These are phyloP conservation scores for Hylaeus volcanicus DNA, from an alignment of 1,140 invertebrate genomes.

Conservation along the genomic window DNA sequence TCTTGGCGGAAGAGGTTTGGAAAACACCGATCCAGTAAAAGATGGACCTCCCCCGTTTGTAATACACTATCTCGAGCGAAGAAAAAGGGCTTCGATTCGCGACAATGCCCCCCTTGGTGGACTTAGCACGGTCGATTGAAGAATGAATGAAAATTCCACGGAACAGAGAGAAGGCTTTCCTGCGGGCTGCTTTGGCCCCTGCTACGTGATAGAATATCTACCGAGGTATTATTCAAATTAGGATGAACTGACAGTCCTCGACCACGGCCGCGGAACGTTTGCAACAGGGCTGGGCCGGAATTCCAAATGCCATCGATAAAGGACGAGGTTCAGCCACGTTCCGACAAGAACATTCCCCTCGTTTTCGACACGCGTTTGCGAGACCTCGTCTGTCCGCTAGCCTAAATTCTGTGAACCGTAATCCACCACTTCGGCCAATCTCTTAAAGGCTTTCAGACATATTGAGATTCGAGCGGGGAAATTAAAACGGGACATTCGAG, in stretches of 20 bases:
- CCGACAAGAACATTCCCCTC: neutral
- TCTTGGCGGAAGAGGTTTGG: too few species aligned
- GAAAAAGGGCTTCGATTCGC: neutral
- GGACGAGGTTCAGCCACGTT: conserved; percentile 20
- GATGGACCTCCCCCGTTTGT: too few species aligned
- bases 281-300: conserved; percentile 36
- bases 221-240: conserved; percentile 57
- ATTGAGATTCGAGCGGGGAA: conserved; percentile 29
- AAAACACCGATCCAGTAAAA: too few species aligned
- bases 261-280: conserved; percentile 25
- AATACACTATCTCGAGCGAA: too few species aligned
- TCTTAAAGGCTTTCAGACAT: conserved; percentile 35
- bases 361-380: conserved; percentile 17
- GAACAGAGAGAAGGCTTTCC: neutral
- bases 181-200: neutral
- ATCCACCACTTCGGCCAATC: conserved; percentile 11
- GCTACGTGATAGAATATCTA: conserved; percentile 42
- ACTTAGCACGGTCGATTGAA: conserved; percentile 10
- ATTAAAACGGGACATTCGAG: conserved; percentile 14
- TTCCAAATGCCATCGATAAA: conserved; percentile 16
- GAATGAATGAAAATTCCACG: conserved; percentile 26
- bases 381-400: neutral
- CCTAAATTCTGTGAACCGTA: neutral
- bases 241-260: conserved; percentile 26
- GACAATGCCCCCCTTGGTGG: neutral